Evolutionary conservation across 1,140 invertebrate genomes (phyloP).

Genomic region (Ladona fulva): DNA sequence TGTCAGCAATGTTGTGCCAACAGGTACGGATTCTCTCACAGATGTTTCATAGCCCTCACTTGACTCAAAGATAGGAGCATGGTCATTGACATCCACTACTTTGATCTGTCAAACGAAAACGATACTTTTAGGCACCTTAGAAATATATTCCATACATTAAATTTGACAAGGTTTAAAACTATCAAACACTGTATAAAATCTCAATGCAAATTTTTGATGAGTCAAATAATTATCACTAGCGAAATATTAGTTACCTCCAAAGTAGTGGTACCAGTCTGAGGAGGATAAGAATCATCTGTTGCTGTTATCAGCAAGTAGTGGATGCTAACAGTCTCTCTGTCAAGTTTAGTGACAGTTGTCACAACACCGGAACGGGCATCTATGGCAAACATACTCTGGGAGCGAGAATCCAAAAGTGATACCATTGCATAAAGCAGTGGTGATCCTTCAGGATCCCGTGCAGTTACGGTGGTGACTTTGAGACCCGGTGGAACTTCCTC

Average conservation of each 20-base stretch:
- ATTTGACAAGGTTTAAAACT: too few species aligned
- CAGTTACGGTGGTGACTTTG: constrained; percentile 70
- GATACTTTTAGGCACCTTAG: too few species aligned
- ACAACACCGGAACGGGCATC: constrained; percentile 74
- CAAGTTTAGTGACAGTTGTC: constrained; percentile 71
- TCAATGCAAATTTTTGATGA: too few species aligned
- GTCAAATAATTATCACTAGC: too few species aligned
- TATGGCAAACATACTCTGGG: constrained; percentile 79
- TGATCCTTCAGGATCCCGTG: constrained; percentile 76
- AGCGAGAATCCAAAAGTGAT: constrained; percentile 80
- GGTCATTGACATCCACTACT: constrained; percentile 89
- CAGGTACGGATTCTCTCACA: constrained; percentile 70
- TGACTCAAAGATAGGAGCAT: constrained; percentile 82
- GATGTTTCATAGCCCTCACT: constrained; percentile 65
- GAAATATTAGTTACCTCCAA: constrained; percentile 38
- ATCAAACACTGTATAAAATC: too few species aligned
- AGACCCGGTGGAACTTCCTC: constrained; percentile 81
- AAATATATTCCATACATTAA: too few species aligned
- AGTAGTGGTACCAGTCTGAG: constrained; percentile 78
- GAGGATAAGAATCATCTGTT: constrained; percentile 73
- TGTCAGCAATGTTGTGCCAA: constrained; percentile 83
- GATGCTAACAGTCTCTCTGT: constrained; percentile 73
- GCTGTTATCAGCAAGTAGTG: constrained; percentile 53
- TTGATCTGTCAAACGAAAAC: constrained; percentile 55
- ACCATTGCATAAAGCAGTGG: constrained; percentile 84